These are phyloP conservation scores for Nesidiocoris tenuis DNA, from an alignment of 2,888 invertebrate genomes.

Conservation along the genomic window DNA sequence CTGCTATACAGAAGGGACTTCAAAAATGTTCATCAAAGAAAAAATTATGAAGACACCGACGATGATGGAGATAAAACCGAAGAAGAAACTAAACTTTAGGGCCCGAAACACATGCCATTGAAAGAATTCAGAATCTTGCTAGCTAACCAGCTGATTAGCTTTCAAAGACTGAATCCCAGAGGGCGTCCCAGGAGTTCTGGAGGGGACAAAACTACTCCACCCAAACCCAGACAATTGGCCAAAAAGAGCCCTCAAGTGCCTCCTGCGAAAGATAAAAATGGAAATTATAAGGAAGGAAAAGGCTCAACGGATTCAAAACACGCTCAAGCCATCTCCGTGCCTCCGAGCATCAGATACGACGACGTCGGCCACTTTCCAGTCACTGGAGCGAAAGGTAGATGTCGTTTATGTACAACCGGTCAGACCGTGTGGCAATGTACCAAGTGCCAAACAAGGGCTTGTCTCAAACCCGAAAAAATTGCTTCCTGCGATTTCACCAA, in stretches of 20 bases:
- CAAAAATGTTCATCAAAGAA: neutral
- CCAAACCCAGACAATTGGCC: neutral
- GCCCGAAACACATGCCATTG: neutral
- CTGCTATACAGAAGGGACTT: neutral
- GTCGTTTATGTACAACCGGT: neutral
- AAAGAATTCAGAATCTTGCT: neutral
- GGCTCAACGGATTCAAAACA: constrained; percentile 7
- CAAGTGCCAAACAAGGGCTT: neutral
- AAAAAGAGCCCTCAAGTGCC: neutral
- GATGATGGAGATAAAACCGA: neutral
- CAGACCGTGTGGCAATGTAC: neutral
- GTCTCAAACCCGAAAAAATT: neutral
- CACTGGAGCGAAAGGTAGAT: constrained; percentile 7
- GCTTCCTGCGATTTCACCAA: neutral
- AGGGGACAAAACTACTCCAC: neutral
- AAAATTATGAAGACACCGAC: too few relatives aligned
- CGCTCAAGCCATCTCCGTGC: neutral
- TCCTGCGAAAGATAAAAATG: constrained; percentile 3
- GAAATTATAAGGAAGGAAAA: constrained; percentile 1
- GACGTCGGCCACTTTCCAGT: constrained; percentile 1
- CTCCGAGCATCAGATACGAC: constrained; percentile 9
- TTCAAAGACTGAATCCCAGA: neutral
- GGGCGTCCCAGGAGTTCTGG: neutral
- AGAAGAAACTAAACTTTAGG: neutral
- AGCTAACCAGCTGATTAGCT: neutral